phyloP scores from a whole-genome alignment of 1,140 invertebrate species.

The Calycopis cecrops region DNA sequence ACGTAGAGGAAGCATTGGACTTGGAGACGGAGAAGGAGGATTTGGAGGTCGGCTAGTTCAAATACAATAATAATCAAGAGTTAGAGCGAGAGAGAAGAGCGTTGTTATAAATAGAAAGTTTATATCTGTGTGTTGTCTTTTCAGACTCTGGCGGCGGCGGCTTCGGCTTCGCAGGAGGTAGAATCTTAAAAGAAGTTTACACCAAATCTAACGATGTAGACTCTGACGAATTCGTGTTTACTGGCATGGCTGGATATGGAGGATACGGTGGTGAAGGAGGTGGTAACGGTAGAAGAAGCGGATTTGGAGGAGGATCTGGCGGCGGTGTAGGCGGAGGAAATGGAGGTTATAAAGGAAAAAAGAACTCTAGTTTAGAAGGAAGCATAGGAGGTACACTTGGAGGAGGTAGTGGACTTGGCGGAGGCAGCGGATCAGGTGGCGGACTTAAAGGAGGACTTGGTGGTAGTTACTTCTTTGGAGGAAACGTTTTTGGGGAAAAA shows the following conservation, averaged over 20 bases:
- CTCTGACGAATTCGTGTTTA: no score
- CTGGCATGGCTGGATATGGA: no score
- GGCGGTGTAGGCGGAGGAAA: no score
- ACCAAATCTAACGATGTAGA: no score
- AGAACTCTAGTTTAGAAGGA: constrained; percentile 20
- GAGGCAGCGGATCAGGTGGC: constrained; percentile 22
- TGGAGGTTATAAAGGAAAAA: constrained; percentile 18
- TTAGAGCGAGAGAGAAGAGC: no score
- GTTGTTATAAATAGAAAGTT: no score
- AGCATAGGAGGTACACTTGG: constrained; percentile 20
- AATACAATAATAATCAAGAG: no score
- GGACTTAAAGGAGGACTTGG: constrained; percentile 18
- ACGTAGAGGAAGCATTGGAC: no score
- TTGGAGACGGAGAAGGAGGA: constrained; percentile 22
- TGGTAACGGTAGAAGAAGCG: no score
- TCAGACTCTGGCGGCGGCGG: constrained; percentile 38
- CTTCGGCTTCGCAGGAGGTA: constrained; percentile 31
- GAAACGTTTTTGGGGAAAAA: constrained; percentile 15
- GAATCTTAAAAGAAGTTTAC: constrained; percentile 19
- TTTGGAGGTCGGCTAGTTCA: constrained; percentile 28
- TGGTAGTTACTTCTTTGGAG: constrained; percentile 17
- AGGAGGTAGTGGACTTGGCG: constrained; percentile 24
- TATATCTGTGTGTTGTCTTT: no score
- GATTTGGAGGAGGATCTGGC: no score
- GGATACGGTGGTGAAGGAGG: no score